Conservation (phyloP, 2,888 invertebrate genomes). For the Galeopsomyia nigrocyanea region DNA sequence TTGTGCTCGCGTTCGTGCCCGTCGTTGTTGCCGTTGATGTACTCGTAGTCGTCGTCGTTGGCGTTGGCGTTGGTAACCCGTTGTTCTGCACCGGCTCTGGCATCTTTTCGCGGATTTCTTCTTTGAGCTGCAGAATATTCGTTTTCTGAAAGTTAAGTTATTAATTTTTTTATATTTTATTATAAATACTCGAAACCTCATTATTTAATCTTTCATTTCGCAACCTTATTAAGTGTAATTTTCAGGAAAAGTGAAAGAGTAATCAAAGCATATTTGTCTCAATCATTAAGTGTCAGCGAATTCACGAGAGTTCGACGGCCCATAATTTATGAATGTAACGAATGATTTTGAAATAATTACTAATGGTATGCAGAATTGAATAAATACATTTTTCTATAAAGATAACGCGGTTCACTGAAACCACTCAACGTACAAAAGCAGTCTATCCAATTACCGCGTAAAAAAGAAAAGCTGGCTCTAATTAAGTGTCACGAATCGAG, state of each 20-base stretch:
- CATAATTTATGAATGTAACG: too few relatives aligned
- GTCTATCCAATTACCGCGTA: conserved; percentile 14
- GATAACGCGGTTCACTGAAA: conserved; percentile 16
- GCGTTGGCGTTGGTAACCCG: conserved; percentile 63
- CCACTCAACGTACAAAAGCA: background rate
- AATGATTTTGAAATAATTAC: too few relatives aligned
- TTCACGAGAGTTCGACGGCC: too few relatives aligned
- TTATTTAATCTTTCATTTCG: background rate
- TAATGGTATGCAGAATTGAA: too few relatives aligned
- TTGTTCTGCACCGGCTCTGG: conserved; percentile 60
- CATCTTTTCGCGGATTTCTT: conserved; percentile 73
- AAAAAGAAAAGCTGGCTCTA: background rate
- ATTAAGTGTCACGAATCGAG: conserved; percentile 19
- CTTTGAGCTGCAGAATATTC: conserved; percentile 78
- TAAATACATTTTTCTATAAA: background rate
- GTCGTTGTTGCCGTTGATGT: conserved; percentile 68
- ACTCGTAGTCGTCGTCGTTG: conserved; percentile 61
- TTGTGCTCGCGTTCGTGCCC: conserved; percentile 65
- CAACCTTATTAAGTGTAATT: background rate
- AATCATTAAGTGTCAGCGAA: background rate
- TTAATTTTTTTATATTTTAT: background rate
- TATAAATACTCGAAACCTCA: too few relatives aligned
- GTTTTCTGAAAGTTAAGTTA: conserved; percentile 67
- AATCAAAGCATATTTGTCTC: conserved; percentile 6
- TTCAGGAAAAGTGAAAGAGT: background rate